Base-by-base conservation (phyloP, 2,113 vertebrate genomes). In the Lophotis ruficrista region DNA sequence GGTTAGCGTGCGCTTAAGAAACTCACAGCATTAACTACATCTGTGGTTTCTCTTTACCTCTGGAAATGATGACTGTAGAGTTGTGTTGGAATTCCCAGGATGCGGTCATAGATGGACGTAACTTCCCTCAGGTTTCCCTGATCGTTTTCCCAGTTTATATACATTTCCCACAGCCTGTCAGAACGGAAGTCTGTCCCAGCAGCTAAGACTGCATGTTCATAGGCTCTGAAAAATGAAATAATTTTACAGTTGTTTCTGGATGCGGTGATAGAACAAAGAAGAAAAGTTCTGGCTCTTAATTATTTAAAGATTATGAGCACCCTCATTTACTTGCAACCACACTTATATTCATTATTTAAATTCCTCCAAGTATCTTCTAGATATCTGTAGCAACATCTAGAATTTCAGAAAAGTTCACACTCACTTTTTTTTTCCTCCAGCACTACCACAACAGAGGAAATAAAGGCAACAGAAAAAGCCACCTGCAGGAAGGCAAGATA, bases 131-230 rank as follows among this genome's bases (percentile, higher is more conserved):
- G 96, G 89, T 99, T 99, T 50, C 98, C 98, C 82, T 98, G 98
- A 56, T 99, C 99, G 2, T 98, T 99, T 96, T 99, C 99, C 99
- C 99, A 99, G 96, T 96, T 99, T 96, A 99, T 98, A 91, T 98
- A 99, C 95, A 99, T 98, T 96, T 99, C 99, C 99, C 99, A 99
- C 10, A 99, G 98, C 80, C 99, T 99, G 96, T 99, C 99, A 12
- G 99, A 99, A 92, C 99, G 99, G 95, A 99, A 99, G 96, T 99
- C 99, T 91, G 99, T 99, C 83, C 99, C 99, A 65, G 99, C 99
- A 72, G 99, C 99, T 84, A 99, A 97, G 57, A 99, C 99, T 19
- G 99, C 99, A 5, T 99, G 99, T 65, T 99, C 99, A 78, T 99
- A 99, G 37, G 99, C 98, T 94, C 99, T 99, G 97, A 68, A 96